Conservation (phyloP, 2,888 invertebrate genomes). For the Oxystoma pomonae region DNA sequence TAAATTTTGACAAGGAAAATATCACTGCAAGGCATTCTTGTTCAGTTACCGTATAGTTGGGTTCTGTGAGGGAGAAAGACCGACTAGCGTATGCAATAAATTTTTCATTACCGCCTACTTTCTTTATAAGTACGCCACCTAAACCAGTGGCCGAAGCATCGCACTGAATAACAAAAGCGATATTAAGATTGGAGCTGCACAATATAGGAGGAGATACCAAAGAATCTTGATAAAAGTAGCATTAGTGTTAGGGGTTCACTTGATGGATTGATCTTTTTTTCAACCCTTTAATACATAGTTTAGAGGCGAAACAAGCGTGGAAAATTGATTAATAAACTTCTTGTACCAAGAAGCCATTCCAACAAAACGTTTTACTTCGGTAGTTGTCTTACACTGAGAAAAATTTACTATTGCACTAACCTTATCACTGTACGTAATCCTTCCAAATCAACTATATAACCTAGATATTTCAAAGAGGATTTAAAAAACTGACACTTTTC, state of each 20-base stretch:
- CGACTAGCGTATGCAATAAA: too few species aligned
- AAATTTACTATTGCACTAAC: constrained; percentile 21
- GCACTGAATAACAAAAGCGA: constrained; percentile 25
- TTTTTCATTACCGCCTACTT: constrained; percentile 17
- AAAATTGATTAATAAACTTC: constrained; percentile 6
- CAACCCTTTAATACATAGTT: constrained; percentile 15
- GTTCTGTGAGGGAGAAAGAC: too few species aligned
- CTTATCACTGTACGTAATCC: constrained; percentile 13
- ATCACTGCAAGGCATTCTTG: constrained; percentile 20
- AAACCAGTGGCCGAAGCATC: constrained; percentile 33
- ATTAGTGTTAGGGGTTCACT: constrained; percentile 26
- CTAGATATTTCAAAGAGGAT: constrained; percentile 15
- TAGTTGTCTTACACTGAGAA: constrained; percentile 26
- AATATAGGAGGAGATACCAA: constrained; percentile 28
- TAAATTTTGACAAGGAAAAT: constrained; percentile 30
- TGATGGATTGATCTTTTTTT: constrained; percentile 22
- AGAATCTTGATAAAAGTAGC: constrained; percentile 19
- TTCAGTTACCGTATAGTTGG: constrained; percentile 26
- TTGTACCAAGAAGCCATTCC: constrained; percentile 29
- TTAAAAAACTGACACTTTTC: constrained; percentile 18
- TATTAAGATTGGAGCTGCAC: constrained; percentile 24
- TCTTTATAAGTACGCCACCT: constrained; percentile 29
- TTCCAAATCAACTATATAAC: constrained; percentile 12
- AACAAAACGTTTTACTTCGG: constrained; percentile 32
- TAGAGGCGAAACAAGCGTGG: constrained; percentile 12